These are phyloP conservation scores for Amphilophus citrinellus DNA, from an alignment of 2,113 vertebrate species.

Conservation along the genomic window DNA sequence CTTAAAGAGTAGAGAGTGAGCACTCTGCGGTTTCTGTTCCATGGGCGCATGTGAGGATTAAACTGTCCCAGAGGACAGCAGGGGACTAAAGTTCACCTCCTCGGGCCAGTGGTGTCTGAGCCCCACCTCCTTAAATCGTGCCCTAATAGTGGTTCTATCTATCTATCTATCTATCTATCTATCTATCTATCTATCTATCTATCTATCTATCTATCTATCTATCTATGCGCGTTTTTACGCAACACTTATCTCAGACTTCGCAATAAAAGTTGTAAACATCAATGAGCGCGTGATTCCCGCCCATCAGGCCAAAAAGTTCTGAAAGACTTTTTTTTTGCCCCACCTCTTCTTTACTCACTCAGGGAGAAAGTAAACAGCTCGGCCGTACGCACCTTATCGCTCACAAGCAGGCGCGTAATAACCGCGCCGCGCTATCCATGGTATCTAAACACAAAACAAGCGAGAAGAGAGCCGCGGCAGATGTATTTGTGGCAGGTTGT, in stretches of 20 bases:
- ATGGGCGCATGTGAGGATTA: conserved; percentile 7
- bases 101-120: not conserved
- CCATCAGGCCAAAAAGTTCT: conserved; percentile 1
- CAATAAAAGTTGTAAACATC: conserved; percentile 42
- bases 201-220: not conserved
- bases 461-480: not conserved
- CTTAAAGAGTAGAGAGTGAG: conserved; percentile 15
- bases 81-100: not conserved
- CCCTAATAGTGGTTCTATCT: not conserved
- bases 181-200: not conserved
- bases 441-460: conserved; percentile 63
- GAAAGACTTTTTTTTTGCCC: conserved; percentile 5
- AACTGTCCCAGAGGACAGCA: not conserved
- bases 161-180: not conserved
- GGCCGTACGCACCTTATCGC: conserved; percentile 70
- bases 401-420: conserved; percentile 52
- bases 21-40: conserved; percentile 24
- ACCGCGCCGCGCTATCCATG: conserved; percentile 51
- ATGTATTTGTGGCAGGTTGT: conserved; percentile 5
- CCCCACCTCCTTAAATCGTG: not conserved
- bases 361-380: conserved; percentile 75
- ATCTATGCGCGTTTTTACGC: conserved; percentile 42
- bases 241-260: not conserved
- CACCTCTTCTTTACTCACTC: conserved; percentile 36
- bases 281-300: conserved; percentile 48